phyloP scores from a whole-genome alignment of 30 jellyfish, hydroid and myxozoan species.

The Clytia hemisphaerica region DNA sequence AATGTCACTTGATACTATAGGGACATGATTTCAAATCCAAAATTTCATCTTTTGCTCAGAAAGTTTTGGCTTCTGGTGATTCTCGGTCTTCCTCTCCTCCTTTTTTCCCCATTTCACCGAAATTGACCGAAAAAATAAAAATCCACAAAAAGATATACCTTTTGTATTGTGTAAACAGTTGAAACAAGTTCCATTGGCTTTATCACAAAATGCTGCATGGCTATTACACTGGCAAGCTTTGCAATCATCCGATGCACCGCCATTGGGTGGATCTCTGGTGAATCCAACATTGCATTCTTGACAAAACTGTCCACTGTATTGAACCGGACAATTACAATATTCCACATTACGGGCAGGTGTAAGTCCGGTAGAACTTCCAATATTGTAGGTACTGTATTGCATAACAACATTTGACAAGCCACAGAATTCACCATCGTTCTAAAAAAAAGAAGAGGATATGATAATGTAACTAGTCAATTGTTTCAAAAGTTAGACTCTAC shows the following conservation, averaged over 20 bases:
- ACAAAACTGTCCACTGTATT: constrained; percentile 76
- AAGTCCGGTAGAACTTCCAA: neutral
- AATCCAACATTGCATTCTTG: constrained; percentile 59
- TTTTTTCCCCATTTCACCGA: neutral
- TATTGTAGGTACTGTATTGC: constrained; percentile 44
- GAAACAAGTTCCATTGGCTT: constrained; percentile 54
- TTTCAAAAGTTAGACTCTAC: no score
- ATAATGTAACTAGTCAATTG: no score
- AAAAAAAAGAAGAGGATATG: neutral
- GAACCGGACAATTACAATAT: constrained; percentile 60
- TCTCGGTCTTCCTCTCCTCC: no score
- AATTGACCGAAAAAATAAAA: neutral
- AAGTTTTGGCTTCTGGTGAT: no score
- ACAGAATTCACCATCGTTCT: constrained; percentile 54
- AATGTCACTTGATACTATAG: no score
- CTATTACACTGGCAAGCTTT: constrained; percentile 67
- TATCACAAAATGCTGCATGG: constrained; percentile 63
- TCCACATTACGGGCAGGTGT: constrained; percentile 53
- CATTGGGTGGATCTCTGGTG: constrained; percentile 64
- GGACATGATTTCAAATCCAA: no score
- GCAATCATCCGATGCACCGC: constrained; percentile 39
- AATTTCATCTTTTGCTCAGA: no score
- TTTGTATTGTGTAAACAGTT: constrained; percentile 61
- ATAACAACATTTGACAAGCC: constrained; percentile 47
- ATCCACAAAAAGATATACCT: constrained; percentile 25